Evolutionary conservation across 2,797 vertebrate genomes (phyloP).

Genomic region (Scomberomorus guttatus): DNA sequence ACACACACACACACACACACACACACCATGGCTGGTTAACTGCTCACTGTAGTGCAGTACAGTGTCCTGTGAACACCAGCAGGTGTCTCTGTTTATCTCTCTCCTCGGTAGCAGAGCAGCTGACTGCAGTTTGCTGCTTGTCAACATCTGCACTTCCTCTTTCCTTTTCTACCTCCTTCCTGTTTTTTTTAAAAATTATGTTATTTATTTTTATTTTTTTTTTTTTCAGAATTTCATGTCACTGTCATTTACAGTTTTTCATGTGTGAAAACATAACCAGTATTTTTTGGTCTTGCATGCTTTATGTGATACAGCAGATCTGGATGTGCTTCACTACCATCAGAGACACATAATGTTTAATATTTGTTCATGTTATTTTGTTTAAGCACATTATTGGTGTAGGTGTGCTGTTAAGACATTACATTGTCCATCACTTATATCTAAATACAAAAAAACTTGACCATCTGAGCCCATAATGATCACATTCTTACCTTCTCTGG

Average conservation of each 20-base stretch:
- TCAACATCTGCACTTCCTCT: conserved; percentile 28
- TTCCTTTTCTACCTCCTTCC: background rate
- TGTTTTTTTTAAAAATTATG: too few species aligned
- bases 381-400: background rate
- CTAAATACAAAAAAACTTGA: background rate
- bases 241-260: background rate
- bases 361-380: background rate
- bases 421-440: background rate
- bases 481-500: background rate
- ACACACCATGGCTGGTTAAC: conserved; percentile 36
- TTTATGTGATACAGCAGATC: conserved; percentile 13
- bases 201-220: too few species aligned
- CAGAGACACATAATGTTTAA: background rate
- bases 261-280: background rate
- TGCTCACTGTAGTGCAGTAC: conserved; percentile 33
- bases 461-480: background rate
- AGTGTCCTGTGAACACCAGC: conserved; percentile 62
- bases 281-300: background rate
- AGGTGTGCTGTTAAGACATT: background rate
- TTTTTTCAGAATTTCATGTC: background rate
- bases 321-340: background rate
- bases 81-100: conserved; percentile 73
- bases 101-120: conserved; percentile 11
- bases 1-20: background rate
- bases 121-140: conserved; percentile 21